These are phyloP conservation scores for Spilarctia lutea DNA, from an alignment of 2,888 invertebrate species.

Conservation along the genomic window DNA sequence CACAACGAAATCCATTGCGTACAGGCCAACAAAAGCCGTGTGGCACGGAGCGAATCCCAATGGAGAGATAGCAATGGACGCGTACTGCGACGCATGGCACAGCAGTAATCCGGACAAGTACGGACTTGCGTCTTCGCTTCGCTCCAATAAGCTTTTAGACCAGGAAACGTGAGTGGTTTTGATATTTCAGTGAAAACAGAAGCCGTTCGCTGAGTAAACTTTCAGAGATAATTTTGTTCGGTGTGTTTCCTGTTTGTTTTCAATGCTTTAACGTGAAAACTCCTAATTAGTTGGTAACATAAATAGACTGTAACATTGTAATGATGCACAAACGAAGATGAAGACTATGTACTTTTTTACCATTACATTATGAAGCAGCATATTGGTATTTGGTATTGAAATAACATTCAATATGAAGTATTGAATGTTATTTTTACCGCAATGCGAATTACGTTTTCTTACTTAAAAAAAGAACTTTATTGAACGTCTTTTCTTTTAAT, in stretches of 20 bases:
- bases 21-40: conserved; percentile 96
- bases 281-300: conserved; percentile 10
- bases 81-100: conserved; percentile 97
- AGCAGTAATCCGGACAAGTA: conserved; percentile 91
- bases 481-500: no score
- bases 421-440: not conserved
- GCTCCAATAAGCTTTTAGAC: conserved; percentile 92
- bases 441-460: not conserved
- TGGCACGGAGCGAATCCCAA: conserved; percentile 97
- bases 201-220: conserved; percentile 20
- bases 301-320: not conserved
- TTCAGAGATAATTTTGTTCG: conserved; percentile 13
- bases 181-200: conserved; percentile 31
- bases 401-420: not conserved
- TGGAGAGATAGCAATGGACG: conserved; percentile 95
- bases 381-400: not conserved
- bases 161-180: conserved; percentile 87
- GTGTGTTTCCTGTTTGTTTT: conserved; percentile 17
- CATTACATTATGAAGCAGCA: not conserved
- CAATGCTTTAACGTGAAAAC: not conserved
- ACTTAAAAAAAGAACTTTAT: no score
- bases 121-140: conserved; percentile 94
- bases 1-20: conserved; percentile 41
- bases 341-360: not conserved
- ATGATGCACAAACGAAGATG: not conserved